Percentiles rank a stretch among this genome's conserved stretches.
These are phyloP conservation scores for Pangasius sanitwongsei DNA, from an alignment of 2,797 vertebrate species.

Conservation along the genomic window DNA sequence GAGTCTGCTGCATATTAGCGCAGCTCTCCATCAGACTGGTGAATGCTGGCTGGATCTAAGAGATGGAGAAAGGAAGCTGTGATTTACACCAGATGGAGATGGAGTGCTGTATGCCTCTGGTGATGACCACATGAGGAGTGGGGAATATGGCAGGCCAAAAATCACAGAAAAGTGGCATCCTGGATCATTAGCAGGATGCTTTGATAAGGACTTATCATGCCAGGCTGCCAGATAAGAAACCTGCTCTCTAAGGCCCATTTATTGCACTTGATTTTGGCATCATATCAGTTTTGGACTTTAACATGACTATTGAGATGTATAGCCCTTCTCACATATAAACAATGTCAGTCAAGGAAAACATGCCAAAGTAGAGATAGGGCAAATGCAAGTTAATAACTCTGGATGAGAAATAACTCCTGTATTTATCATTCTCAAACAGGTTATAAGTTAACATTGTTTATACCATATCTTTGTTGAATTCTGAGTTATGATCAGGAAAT, in stretches of 20 bases:
- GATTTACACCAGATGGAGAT: constrained; percentile 62
- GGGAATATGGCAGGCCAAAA: constrained; percentile 49
- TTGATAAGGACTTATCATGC: not conserved
- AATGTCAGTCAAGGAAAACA: not conserved
- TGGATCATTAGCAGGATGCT: not conserved
- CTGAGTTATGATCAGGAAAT: not conserved
- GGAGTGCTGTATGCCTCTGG: constrained; percentile 5
- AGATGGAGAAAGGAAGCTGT: constrained; percentile 41
- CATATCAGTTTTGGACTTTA: constrained; percentile 38
- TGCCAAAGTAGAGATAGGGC: not conserved
- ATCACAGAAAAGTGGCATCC: constrained; percentile 57
- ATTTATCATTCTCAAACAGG: not conserved
- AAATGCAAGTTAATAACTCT: not conserved
- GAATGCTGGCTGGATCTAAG: constrained; percentile 54
- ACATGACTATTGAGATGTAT: constrained; percentile 36
- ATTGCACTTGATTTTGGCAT: constrained; percentile 21
- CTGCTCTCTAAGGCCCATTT: constrained; percentile 48
- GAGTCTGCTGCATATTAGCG: constrained; percentile 71
- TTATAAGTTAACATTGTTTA: not conserved
- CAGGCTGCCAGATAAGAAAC: constrained; percentile 26
- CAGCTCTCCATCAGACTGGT: constrained; percentile 65
- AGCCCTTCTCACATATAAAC: constrained; percentile 32
- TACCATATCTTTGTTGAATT: not conserved
- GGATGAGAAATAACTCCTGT: not conserved
- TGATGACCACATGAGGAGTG: constrained; percentile 36